A percentile compares a stretch with the other conserved stretches of the same genome.
Evolutionary conservation across 2,888 invertebrate genomes (phyloP).

Genomic region (Gymnosoma rotundatum): DNA sequence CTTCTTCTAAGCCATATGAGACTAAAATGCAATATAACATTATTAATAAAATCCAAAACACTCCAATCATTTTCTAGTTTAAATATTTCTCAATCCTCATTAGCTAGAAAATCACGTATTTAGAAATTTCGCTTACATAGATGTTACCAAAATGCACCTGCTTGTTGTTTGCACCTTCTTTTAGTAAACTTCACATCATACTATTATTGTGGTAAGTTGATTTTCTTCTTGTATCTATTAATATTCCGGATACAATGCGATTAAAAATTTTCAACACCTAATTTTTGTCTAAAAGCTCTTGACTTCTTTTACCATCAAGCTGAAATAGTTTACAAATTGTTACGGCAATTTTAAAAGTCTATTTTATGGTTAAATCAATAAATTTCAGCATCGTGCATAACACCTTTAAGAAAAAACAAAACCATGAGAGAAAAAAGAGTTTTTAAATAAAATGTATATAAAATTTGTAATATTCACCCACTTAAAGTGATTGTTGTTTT

Average conservation of each 20-base stretch:
- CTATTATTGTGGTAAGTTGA: background rate
- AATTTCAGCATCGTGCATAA: constrained; percentile 64
- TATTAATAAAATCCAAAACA: too few relatives aligned
- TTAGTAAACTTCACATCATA: background rate
- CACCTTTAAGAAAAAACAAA: constrained; percentile 35
- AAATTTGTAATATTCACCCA: constrained; percentile 55
- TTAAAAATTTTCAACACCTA: constrained; percentile 65
- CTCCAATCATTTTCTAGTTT: too few relatives aligned
- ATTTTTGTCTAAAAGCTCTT: constrained; percentile 19
- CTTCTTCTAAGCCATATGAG: too few relatives aligned
- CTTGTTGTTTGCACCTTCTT: background rate
- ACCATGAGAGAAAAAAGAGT: background rate
- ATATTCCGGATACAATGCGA: constrained; percentile 34
- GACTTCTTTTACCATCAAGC: constrained; percentile 21
- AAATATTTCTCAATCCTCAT: too few relatives aligned
- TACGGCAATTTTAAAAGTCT: constrained; percentile 36
- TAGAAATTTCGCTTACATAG: background rate
- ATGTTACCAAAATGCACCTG: constrained; percentile 42
- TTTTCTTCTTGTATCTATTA: background rate
- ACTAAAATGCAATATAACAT: too few relatives aligned
- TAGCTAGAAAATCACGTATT: too few relatives aligned
- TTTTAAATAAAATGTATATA: constrained; percentile 5
- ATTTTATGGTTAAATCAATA: constrained; percentile 66
- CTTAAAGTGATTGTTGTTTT: constrained; percentile 49
- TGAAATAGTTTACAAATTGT: constrained; percentile 14